Evolutionary conservation across 2,797 vertebrate species (phyloP), one percentile per base, ranked within the genome.

Genomic region (Gobionotothen gibberifrons): DNA sequence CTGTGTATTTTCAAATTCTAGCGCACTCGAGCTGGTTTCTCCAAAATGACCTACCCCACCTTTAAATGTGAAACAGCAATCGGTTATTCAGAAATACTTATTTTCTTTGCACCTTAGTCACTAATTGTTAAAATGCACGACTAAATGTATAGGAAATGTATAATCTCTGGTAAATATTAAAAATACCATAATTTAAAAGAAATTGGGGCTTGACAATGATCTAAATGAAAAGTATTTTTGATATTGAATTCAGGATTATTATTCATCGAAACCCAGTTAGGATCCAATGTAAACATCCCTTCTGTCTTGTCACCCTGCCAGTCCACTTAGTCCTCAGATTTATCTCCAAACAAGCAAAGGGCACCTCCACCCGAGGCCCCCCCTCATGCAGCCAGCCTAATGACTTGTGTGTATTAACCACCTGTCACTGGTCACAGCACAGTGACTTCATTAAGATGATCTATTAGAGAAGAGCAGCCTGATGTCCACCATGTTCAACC

Each of bases 361-460:
- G 74, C 82, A 86, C 66, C 74, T 74, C 54, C 39, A n/a, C 52
- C 46, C n/a, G 72, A 72, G 76, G 57, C 69, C 3, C 62, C 5
- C 58, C 39, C 67, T 16, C 47, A 69, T 69, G 74, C 79, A 62
- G 64, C 69, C 22, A 60, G 63, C 62, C 76, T 91, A 91, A 92
- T 86, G 81, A 91, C 76, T 73, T 53, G 66, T 72, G 79, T 62
- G 77, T 84, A 87, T 92, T 89, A 93, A 93, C 93, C 89, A 89
- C 79, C 76, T 59, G 83, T 66, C 76, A 60, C 81, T 59, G 29
- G 70, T 63, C 44, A 52, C 78, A 65, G 84, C 75, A 73, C 70
- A 60, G 69, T 10, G 73, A 79, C 87, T 91, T 90, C 87, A 93
- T 93, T 92, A 91, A 60, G 72, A 89, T 90, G 89, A 94, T 93